These are phyloP conservation scores for Caenorhabditis parvicauda DNA, from an alignment of 2,888 invertebrate genomes.

Conservation along the genomic window DNA sequence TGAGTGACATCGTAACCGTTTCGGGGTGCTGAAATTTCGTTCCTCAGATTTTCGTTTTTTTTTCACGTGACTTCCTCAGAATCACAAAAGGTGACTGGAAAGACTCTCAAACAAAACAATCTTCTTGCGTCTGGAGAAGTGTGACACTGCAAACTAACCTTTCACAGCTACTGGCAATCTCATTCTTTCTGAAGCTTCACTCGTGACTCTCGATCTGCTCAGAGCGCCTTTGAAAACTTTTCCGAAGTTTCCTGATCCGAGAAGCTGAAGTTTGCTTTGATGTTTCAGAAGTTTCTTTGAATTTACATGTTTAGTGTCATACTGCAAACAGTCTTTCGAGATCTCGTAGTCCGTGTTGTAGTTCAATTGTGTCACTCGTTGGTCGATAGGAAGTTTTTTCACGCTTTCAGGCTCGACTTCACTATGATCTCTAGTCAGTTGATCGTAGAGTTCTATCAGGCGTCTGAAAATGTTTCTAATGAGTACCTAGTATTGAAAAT, in stretches of 20 bases:
- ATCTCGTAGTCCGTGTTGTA: constrained; percentile 10
- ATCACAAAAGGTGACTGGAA: not conserved
- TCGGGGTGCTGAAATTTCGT: constrained; percentile 12
- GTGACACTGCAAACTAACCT: constrained; percentile 18
- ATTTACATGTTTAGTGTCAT: not conserved
- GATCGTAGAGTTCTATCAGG: constrained; percentile 24
- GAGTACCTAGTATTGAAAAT: not conserved
- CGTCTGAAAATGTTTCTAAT: constrained; percentile 18
- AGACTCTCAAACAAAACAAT: not conserved
- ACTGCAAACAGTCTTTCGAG: not conserved
- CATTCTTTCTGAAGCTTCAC: constrained; percentile 15
- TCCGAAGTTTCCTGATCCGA: constrained; percentile 41
- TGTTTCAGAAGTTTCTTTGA: not conserved
- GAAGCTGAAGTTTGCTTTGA: constrained; percentile 14
- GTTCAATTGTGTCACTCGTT: constrained; percentile 20
- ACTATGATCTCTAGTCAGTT: constrained; percentile 16
- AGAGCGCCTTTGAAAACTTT: constrained; percentile 28
- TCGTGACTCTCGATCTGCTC: constrained; percentile 18
- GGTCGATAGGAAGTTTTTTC: constrained; percentile 27
- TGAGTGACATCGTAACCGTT: constrained; percentile 22
- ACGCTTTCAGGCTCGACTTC: constrained; percentile 11
- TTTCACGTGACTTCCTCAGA: not conserved
- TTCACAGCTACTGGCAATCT: constrained; percentile 37
- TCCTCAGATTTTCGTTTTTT: not conserved
- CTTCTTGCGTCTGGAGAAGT: not conserved